Evolutionary conservation across 1,140 invertebrate species (phyloP).

Genomic region (silkworm (Bombyx mori)): ASM3026992v2 NC_085125.1:9660501-9661000

Average conservation of each 20-base stretch:
- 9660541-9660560: not conserved
- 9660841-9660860: slow-evolving; percentile 63
- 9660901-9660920: slow-evolving; percentile 52
- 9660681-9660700: slow-evolving; percentile 62
- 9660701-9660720: slow-evolving; percentile 49
- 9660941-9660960: not conserved
- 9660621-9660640: slow-evolving; percentile 52
- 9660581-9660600: slow-evolving; percentile 35
- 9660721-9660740: slow-evolving; percentile 60
- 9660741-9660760: slow-evolving; percentile 53
- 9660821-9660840: slow-evolving; percentile 64
- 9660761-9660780: slow-evolving; percentile 54
- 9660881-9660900: slow-evolving; percentile 49
- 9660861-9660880: slow-evolving; percentile 66
- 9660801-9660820: slow-evolving; percentile 60
- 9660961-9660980: slow-evolving; percentile 5
- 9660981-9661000: slow-evolving; percentile 18
- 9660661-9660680: slow-evolving; percentile 63
- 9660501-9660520: slow-evolving; percentile 15
- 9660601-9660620: slow-evolving; percentile 45
- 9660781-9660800: slow-evolving; percentile 69
- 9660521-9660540: too few species aligned
- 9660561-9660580: slow-evolving; percentile 1
- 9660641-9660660: slow-evolving; percentile 61
- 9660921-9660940: slow-evolving; percentile 28